Evolutionary conservation across 2,113 vertebrate species (phyloP).

Genomic region (Peromyscus polionotus): DNA sequence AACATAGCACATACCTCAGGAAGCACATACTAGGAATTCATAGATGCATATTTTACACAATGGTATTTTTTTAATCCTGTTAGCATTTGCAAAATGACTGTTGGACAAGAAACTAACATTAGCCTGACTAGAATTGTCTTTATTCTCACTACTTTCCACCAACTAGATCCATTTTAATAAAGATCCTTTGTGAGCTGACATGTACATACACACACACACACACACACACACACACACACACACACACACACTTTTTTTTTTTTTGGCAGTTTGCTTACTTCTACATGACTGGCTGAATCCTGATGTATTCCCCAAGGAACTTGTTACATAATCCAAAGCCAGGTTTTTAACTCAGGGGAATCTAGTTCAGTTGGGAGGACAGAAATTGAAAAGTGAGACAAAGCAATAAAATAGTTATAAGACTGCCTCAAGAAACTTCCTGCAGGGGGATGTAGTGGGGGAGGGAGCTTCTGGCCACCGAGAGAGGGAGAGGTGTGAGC

Average conservation of each 20-base stretch:
- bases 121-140: constrained; percentile 44
- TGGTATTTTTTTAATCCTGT: background rate
- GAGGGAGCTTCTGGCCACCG: rapidly evolving
- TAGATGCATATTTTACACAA: background rate
- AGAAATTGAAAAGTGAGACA: constrained; percentile 10
- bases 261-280: constrained; percentile 63
- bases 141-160: constrained; percentile 33
- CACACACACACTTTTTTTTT: background rate
- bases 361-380: constrained; percentile 53
- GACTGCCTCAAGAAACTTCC: background rate
- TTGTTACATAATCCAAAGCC: constrained; percentile 79
- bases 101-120: constrained; percentile 64
- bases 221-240: background rate
- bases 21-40: background rate
- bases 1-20: background rate
- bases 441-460: background rate
- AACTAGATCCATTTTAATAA: constrained; percentile 76
- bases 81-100: constrained; percentile 53
- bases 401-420: constrained; percentile 41
- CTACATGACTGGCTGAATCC: constrained; percentile 65
- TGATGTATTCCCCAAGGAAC: constrained; percentile 60
- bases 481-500: background rate
- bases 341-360: constrained; percentile 67
- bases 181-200: constrained; percentile 70
- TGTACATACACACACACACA: background rate